Percentiles rank a stretch among this genome's conserved stretches.
Conservation (phyloP, 2,888 invertebrate species). For the Xestia xanthographa region DNA sequence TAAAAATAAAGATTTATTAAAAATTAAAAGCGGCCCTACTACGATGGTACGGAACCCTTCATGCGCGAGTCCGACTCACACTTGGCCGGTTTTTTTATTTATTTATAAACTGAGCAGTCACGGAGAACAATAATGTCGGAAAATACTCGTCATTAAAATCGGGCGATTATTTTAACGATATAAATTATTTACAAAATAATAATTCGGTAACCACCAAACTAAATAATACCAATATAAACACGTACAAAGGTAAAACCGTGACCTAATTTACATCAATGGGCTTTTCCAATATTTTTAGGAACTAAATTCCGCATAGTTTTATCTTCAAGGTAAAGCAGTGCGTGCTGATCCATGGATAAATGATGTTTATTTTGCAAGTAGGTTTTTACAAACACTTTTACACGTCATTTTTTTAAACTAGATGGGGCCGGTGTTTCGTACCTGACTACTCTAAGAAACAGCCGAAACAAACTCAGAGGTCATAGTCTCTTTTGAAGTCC, state of each 20-base stretch:
- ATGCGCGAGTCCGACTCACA: too few species aligned
- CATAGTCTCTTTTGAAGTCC: too few species aligned
- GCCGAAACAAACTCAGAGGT: too few species aligned
- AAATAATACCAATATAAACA: background rate
- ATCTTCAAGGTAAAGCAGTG: background rate
- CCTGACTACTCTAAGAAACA: too few species aligned
- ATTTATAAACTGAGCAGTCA: background rate
- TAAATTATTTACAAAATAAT: background rate
- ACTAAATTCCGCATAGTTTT: background rate
- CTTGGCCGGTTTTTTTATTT: background rate
- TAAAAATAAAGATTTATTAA: too few species aligned
- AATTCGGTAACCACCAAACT: background rate
- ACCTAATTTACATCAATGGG: background rate
- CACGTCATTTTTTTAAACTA: too few species aligned
- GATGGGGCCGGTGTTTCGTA: too few species aligned
- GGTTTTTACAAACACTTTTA: too few species aligned
- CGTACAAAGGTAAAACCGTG: background rate
- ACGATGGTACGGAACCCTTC: too few species aligned
- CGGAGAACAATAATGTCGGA: background rate
- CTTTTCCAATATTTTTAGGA: background rate
- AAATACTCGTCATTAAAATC: conserved; percentile 43
- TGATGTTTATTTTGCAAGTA: too few species aligned
- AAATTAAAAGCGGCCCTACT: too few species aligned
- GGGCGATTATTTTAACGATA: conserved; percentile 19
- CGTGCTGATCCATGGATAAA: background rate